Evolutionary conservation across 2,888 invertebrate species (phyloP).

Genomic region (Drosophila borborema): DNA sequence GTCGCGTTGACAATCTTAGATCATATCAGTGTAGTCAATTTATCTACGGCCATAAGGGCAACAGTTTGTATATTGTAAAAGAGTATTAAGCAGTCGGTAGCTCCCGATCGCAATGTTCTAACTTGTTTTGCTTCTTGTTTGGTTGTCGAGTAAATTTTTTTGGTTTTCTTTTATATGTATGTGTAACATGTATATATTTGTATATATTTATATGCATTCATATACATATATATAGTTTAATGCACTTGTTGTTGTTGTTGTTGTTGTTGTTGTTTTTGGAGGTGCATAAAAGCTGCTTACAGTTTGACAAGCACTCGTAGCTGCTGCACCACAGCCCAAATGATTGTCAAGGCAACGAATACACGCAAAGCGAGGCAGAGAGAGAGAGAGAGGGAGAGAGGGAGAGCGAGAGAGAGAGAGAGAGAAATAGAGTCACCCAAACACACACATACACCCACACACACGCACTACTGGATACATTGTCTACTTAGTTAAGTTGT

Average conservation of each 20-base stretch:
- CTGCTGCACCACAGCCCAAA: constrained; percentile 26
- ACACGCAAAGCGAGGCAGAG: constrained; percentile 15
- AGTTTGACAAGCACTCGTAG: constrained; percentile 57
- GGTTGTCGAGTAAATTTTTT: constrained; percentile 9
- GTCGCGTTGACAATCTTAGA: neutral
- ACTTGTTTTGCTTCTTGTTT: neutral
- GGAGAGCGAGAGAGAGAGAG: neutral
- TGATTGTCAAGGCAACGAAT: constrained; percentile 61
- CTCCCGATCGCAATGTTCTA: neutral
- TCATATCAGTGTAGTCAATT: too few relatives aligned
- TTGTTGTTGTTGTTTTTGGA: constrained; percentile 28
- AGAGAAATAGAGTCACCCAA: neutral
- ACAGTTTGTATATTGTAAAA: too few relatives aligned
- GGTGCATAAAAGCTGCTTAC: constrained; percentile 67
- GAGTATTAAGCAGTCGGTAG: neutral
- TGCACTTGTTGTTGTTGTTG: constrained; percentile 36
- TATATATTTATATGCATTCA: neutral
- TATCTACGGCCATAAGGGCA: too few relatives aligned
- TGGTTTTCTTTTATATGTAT: neutral
- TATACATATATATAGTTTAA: constrained; percentile 12
- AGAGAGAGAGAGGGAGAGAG: constrained; percentile 1
- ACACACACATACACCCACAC: neutral
- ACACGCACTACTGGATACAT: constrained; percentile 26
- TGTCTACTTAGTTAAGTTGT: constrained; percentile 75
- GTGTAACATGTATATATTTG: neutral